Evolutionary conservation across 53 echinoderm and acorn worm genomes (phyloP), one percentile per base, ranked within the genome.

Genomic region (Stichopus horrens): DNA sequence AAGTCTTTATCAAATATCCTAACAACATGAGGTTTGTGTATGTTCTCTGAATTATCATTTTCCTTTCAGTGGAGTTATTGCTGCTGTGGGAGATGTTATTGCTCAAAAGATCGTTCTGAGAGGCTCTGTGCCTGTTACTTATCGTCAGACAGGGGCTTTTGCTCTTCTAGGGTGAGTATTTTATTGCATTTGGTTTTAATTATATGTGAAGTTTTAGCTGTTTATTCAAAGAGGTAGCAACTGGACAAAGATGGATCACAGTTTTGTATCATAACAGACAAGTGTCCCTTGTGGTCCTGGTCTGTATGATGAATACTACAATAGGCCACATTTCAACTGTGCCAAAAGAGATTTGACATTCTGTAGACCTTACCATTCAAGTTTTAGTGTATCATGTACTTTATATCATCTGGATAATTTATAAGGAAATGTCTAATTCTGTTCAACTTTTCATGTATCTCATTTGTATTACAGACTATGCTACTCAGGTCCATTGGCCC

Each of bases 401-500:
- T 37, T 37, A 37, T 37, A 2, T 37, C 37, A 37, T 37, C 37
- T 37, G 37, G 37, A 37, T 37, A 37, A 37, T 37, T 37, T 37
- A 37, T 37, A 37, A 2, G 37, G 37, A 37, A 37, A 37, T 37
- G 37, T 0, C 68, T 67, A 67, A 67, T 67, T 0, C 13, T 14
- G 11, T 67, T 14, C 11, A 14, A 67, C 68, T 67, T n/a, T 21
- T 21, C 77, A n/a, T 21, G 37, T 37, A 37, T 37, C 37, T 37
- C 37, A 11, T 84, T 57, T 81, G 23, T 19, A 10, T 53, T 90
- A 0, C 83, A 96, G 96, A 18, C 55, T 92, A 58, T 93, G 90
- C 60, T 93, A 90, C 83, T 92, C 96, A 7, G 96, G 96, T 2
- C 96, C 96, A 5, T 76, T 96, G 5, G 89, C 92, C 20, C 96